Evolutionary conservation across 1,140 invertebrate genomes (phyloP), one percentile per base, ranked within the genome.

Genomic region (Lordiphosa clarofinis): DNA sequence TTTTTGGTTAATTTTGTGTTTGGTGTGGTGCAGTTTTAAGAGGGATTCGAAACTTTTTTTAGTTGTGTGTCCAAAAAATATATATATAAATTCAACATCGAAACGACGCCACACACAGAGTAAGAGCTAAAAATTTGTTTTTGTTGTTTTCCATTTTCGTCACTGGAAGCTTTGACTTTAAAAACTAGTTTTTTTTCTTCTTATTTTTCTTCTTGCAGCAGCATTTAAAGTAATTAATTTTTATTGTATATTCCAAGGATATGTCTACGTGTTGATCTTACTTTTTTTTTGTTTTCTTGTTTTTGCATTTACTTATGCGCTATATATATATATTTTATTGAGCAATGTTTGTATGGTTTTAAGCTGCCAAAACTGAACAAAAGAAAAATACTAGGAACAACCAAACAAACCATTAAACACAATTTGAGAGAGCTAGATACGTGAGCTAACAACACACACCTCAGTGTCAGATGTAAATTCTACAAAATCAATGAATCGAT

Each of bases 231-330:
- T 84, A 84, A 84, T 78, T 76, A 84, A 28, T 28, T 28, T 28
- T 87, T 87, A 87, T 87, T 87, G 82, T 86, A 86, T 86, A 86
- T 87, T 82, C 65, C 79, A 81, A 87, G 86, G 86, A 87, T 87
- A 87, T 87, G 86, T 87, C 75, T 87, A 87, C 79, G 86, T 87
- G 79, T 87, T 84, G 78, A 84, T 84, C 69, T 84, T 72, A 67
- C 68, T 64, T 8, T 24, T 21, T 38, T 47, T 47, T 36, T 35
- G 35, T 13, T 15, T 8, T 50, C n/a, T n/a, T n/a, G n/a, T n/a
- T 38, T 50, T 75, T 72, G 59, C 52, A 59, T 74, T 68, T 72
- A 71, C 71, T 63, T 81, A 81, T 81, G 61, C 76, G 56, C 75
- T 81, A 81, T 57, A 46, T 67, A 28, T 66, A 67, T 82, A 75